Base-by-base conservation (phyloP, 2,113 vertebrate species). In the Lichenostomus cassidix region DNA sequence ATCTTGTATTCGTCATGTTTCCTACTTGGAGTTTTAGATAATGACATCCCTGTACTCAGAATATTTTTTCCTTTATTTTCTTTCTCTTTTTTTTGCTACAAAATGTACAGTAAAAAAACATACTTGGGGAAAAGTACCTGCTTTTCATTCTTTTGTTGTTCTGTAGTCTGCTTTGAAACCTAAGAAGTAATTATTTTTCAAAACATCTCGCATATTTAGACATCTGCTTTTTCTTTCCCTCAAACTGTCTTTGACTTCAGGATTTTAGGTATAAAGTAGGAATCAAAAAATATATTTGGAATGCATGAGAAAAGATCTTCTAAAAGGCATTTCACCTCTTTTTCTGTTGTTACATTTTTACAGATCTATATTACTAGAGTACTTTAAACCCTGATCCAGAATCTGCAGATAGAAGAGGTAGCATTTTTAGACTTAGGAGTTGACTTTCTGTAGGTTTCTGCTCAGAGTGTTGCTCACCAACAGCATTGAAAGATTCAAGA, bases 91-190 rank as follows among this genome's bases (percentile, higher is more conserved):
- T 90, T 96, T 97, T 97, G 49, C 89, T 96, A 97, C 83, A 95
- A 97, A 97, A 93, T 97, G 97, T 98, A 97, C 95, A 97, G 98
- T 97, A 97, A 98, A 98, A 98, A 96, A 65, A 70, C 33, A 96
- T 95, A 74, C 90, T 94, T 94, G 91, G 86, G 92, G 71, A 86
- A 83, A 62, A 60, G 19, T 47, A 89, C 11, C 20, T 95, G 89
- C 15, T 88, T 95, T 96, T 94, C 83, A 74, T 97, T 97, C 86
- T 80, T 95, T 96, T 84, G 41, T 31, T 83, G n/a, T 41, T 70
- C 22, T 11, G 24, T 62, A 70, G 12, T 90, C 52, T 94, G 22
- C 44, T 90, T 75, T 94, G 41, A 91, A 87, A 77, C 13, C 7
- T 74, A 53, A 65, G 8, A 35, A 58, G 41, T 52, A 65, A 50